Evolutionary conservation across 2,113 vertebrate genomes (phyloP).

Genomic region (Calidris pugnax): DNA sequence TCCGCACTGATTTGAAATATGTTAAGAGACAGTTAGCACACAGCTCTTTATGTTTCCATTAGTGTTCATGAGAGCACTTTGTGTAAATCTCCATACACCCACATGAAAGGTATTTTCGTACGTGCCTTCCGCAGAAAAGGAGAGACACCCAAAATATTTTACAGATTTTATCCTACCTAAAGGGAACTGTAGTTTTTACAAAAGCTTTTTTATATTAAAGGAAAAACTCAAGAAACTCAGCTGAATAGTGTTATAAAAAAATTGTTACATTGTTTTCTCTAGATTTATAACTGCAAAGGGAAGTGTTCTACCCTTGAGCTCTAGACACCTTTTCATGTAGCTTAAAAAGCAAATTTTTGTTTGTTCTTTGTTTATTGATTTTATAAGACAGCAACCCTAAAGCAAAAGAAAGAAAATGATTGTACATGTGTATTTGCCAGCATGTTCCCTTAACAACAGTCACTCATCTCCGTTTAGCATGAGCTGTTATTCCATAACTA

Average conservation of each 20-base stretch:
- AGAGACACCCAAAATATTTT: not conserved
- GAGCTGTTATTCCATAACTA: not conserved
- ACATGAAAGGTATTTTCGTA: not conserved
- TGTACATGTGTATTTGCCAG: not conserved
- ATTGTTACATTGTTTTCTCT: not conserved
- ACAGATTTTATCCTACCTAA: not conserved
- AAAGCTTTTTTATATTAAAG: not conserved
- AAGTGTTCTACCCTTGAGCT: not conserved
- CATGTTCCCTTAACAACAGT: not conserved
- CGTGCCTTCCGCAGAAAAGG: not conserved
- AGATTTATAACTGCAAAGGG: not conserved
- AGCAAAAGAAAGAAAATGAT: not conserved
- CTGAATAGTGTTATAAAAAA: not conserved
- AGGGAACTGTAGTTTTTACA: not conserved
- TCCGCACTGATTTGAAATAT: not conserved
- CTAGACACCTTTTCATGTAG: not conserved
- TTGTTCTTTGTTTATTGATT: not conserved
- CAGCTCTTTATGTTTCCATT: not conserved
- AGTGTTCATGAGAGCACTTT: conserved; percentile 11
- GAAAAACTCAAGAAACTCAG: not conserved
- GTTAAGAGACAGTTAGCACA: not conserved
- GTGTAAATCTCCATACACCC: not conserved
- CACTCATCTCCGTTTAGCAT: not conserved
- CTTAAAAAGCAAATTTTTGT: not conserved
- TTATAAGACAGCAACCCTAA: not conserved